Percentiles rank a stretch among this genome's conserved stretches.
Evolutionary conservation across 2,113 vertebrate species (phyloP).

Genomic region (Dissostichus mawsoni): DNA sequence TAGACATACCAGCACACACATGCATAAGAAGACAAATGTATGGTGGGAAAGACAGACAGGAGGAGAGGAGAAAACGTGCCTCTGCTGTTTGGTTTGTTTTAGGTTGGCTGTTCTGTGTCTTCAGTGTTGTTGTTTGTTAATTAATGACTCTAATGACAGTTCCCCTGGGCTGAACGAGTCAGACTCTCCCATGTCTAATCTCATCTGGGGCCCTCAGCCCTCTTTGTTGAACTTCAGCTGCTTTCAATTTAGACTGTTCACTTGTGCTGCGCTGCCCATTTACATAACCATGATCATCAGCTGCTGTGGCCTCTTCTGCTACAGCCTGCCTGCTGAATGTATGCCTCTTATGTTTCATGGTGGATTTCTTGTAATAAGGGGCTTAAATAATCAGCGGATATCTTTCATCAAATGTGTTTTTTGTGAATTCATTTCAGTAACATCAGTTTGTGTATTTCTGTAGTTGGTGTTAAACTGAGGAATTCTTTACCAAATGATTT

Average conservation of each 20-base stretch:
- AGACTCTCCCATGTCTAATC: slow-evolving; percentile 51
- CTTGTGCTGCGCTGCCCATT: slow-evolving; percentile 60
- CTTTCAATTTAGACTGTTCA: slow-evolving; percentile 70
- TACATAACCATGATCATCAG: slow-evolving; percentile 66
- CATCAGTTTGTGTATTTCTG: too few relatives aligned
- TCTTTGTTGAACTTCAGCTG: slow-evolving; percentile 66
- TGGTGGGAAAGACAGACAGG: slow-evolving; percentile 7
- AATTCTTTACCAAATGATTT: slow-evolving; percentile 19
- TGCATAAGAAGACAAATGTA: slow-evolving; percentile 20
- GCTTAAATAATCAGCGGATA: slow-evolving; percentile 13
- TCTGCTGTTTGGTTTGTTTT: slow-evolving; percentile 34
- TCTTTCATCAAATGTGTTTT: slow-evolving; percentile 12
- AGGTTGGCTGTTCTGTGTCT: slow-evolving; percentile 14
- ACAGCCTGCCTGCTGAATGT: slow-evolving; percentile 23
- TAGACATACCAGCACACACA: slow-evolving; percentile 37
- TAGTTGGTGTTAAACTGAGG: too few relatives aligned
- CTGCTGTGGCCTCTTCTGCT: slow-evolving; percentile 53
- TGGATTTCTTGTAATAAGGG: slow-evolving; percentile 17
- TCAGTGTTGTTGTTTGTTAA: slow-evolving; percentile 53
- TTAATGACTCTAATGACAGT: slow-evolving; percentile 55
- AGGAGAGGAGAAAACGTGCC: not conserved
- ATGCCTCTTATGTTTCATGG: slow-evolving; percentile 16
- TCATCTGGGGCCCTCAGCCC: slow-evolving; percentile 54
- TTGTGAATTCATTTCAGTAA: too few relatives aligned
- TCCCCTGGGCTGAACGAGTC: slow-evolving; percentile 35